Evolutionary conservation across 2,113 vertebrate genomes (phyloP), one percentile per base, ranked within the genome.

Genomic region (Egretta garzetta): DNA sequence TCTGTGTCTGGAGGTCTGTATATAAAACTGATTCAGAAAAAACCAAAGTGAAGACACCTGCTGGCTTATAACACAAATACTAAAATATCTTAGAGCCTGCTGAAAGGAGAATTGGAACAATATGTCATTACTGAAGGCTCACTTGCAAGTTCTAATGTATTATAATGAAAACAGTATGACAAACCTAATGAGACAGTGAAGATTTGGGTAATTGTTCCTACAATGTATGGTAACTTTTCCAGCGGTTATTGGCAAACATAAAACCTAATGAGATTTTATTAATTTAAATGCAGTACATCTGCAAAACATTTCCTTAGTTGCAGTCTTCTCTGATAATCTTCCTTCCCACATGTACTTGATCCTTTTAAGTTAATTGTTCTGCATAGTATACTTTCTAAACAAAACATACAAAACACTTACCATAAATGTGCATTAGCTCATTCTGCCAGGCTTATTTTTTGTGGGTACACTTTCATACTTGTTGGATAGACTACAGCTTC

Each of bases 151-250:
- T 98, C 98, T 98, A 98, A 97, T 98, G 98, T 98, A 98, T 98
- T 98, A 98, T 99, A 99, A 99, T 99, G 98, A 99, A 99, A 99
- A 99, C 99, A 99, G 98, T 98, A 98, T 99, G 99, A 99, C 98
- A 98, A 98, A 98, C 97, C 98, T 99, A 98, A 99, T 98, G 98
- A 98, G 98, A 98, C 98, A 98, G 98, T 98, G 98, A 98, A 99
- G 97, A 98, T 98, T 98, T 97, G 98, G 98, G 98, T 98, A 98
- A 98, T 98, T 97, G 98, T 97, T 98, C 97, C 98, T 98, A 97
- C 97, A 98, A 98, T 97, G 97, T 98, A 98, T 98, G 98, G 98
- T 98, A 98, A 98, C 98, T 98, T 98, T 98, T 98, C 96, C 97
- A 98, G 97, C 97, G 96, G 58, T 98, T 98, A 98, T 98, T 99